Evolutionary conservation across 2,888 invertebrate species (phyloP).

Genomic region (Pteria penguin): DNA sequence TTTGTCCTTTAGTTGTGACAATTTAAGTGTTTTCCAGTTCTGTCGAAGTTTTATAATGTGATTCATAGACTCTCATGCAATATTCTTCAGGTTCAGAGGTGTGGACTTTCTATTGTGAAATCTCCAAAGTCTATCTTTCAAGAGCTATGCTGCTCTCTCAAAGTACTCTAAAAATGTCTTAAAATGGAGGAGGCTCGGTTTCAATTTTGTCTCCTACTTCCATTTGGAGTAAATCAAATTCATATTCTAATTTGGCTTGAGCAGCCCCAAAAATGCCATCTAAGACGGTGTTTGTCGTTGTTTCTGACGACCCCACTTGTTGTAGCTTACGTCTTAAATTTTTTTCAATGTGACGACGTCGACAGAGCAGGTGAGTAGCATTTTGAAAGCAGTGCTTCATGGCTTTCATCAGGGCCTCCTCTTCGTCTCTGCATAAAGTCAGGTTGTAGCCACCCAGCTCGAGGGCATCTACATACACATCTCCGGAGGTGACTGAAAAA

Average conservation of each 20-base stretch:
- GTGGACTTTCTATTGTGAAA: background rate
- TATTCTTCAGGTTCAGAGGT: background rate
- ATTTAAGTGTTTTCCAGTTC: conserved; percentile 7
- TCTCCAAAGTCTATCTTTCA: background rate
- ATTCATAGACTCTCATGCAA: conserved; percentile 17
- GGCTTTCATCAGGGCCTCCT: background rate
- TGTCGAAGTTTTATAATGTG: background rate
- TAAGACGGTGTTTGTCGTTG: background rate
- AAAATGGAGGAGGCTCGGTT: background rate
- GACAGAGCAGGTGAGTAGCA: background rate
- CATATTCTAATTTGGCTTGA: background rate
- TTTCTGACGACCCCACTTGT: background rate
- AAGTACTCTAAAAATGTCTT: background rate
- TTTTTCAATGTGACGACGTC: background rate
- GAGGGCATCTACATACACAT: background rate
- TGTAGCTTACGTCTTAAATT: background rate
- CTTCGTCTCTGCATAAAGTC: background rate
- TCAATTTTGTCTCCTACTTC: background rate
- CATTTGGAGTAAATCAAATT: background rate
- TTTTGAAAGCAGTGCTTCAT: background rate
- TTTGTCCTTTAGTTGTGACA: conserved; percentile 3
- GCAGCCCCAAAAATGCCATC: background rate
- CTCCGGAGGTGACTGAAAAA: background rate
- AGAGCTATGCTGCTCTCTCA: background rate
- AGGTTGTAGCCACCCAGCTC: background rate